These are phyloP conservation scores for Corythaeola cristata DNA, from an alignment of 2,113 vertebrate species.

Conservation along the genomic window DNA sequence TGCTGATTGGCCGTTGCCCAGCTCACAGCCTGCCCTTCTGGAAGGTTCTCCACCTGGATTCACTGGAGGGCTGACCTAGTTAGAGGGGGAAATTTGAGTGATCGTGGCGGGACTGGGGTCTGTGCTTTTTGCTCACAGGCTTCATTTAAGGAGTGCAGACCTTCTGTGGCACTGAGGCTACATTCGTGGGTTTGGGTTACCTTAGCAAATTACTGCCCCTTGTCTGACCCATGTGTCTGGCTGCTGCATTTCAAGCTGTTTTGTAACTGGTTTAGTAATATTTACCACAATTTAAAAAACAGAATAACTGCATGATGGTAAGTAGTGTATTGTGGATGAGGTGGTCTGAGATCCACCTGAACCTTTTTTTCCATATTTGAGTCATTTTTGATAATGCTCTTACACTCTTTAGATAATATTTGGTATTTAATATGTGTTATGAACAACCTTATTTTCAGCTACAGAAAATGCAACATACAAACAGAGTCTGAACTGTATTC, in stretches of 20 bases:
- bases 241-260: accelerated
- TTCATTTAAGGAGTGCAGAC: neutral
- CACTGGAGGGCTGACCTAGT: accelerated
- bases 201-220: accelerated
- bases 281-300: neutral
- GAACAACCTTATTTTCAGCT: neutral
- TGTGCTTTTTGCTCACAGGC: neutral
- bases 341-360: neutral
- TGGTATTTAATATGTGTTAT: neutral
- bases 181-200: neutral
- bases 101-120: accelerated
- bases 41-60: neutral
- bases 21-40: neutral
- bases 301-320: neutral
- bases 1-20: neutral
- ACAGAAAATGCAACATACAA: neutral
- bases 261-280: neutral
- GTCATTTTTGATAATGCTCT: neutral
- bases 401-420: neutral
- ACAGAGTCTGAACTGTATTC: constrained; percentile 3
- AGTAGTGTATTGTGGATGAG: neutral
- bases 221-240: accelerated
- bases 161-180: neutral
- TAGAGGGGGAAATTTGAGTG: accelerated
- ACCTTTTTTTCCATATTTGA: neutral